phyloP scores from a whole-genome alignment of 2,797 vertebrate species.

The Synanceia verrucosa region DNA sequence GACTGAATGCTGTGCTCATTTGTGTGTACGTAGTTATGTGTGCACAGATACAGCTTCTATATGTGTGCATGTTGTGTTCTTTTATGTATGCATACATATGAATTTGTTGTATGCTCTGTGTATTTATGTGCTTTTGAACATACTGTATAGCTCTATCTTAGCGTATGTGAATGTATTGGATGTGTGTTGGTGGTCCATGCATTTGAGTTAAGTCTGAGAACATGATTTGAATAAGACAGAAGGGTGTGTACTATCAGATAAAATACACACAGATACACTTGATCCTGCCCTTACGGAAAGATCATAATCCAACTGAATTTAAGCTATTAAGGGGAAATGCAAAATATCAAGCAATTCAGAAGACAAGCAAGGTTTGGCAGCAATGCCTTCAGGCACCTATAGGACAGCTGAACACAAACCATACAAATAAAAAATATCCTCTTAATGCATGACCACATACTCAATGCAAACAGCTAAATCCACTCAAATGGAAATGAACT shows the following conservation, averaged over 20 bases:
- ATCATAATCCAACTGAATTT: background rate
- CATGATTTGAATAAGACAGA: slow-evolving; percentile 33
- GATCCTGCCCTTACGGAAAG: background rate
- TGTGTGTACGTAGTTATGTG: background rate
- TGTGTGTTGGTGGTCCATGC: slow-evolving; percentile 31
- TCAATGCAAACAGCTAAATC: background rate
- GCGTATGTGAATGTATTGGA: background rate
- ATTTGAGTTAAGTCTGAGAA: slow-evolving; percentile 27
- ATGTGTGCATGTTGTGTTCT: background rate
- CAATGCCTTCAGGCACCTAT: background rate
- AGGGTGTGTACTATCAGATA: background rate
- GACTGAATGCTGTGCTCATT: slow-evolving; percentile 11
- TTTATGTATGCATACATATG: background rate
- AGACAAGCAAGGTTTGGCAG: background rate
- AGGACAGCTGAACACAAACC: background rate
- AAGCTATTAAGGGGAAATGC: background rate
- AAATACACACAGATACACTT: slow-evolving; percentile 16
- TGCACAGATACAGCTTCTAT: background rate
- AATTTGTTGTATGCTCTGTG: background rate
- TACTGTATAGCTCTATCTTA: background rate
- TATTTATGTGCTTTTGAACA: slow-evolving; percentile 6
- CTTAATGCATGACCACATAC: background rate
- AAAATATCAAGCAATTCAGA: background rate
- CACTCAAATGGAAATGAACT: background rate
- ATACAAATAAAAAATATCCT: background rate